These are phyloP conservation scores for Latrodectus hesperus DNA, from an alignment of 2,888 invertebrate genomes.

Conservation along the genomic window DNA sequence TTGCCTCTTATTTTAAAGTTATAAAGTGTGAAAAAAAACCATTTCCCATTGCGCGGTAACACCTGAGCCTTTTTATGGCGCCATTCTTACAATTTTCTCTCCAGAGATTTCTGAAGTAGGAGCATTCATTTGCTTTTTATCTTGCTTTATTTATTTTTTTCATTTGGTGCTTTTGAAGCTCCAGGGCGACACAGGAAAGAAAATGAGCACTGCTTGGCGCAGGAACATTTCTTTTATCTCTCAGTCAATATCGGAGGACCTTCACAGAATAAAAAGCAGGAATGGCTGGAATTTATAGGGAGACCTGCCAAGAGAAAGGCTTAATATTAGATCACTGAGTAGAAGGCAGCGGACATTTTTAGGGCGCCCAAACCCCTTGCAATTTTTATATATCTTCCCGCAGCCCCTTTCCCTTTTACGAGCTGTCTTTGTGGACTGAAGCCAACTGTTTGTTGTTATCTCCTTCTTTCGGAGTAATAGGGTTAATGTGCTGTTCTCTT, in stretches of 20 bases:
- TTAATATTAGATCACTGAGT: conserved; percentile 34
- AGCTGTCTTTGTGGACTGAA: background rate
- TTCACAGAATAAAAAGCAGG: background rate
- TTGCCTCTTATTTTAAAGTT: too few species aligned
- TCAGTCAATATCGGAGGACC: background rate
- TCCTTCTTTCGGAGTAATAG: conserved; percentile 6
- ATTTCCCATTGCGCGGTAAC: too few species aligned
- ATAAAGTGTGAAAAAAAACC: too few species aligned
- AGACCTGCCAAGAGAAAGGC: conserved; percentile 27
- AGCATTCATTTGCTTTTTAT: too few species aligned
- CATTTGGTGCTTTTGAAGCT: background rate
- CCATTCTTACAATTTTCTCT: too few species aligned
- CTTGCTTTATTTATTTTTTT: background rate
- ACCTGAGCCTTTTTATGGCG: too few species aligned
- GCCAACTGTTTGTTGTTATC: conserved; percentile 41
- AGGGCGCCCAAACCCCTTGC: background rate
- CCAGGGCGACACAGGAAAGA: background rate
- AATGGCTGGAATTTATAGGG: conserved; percentile 3
- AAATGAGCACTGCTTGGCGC: background rate
- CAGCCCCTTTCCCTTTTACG: background rate
- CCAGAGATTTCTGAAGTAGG: too few species aligned
- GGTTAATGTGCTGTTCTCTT: conserved; percentile 13
- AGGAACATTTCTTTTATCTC: background rate
- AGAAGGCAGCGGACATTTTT: background rate
- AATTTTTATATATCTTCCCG: background rate